phyloP scores from a whole-genome alignment of 2,888 invertebrate genomes.

The Drosophila imparisetae region DNA sequence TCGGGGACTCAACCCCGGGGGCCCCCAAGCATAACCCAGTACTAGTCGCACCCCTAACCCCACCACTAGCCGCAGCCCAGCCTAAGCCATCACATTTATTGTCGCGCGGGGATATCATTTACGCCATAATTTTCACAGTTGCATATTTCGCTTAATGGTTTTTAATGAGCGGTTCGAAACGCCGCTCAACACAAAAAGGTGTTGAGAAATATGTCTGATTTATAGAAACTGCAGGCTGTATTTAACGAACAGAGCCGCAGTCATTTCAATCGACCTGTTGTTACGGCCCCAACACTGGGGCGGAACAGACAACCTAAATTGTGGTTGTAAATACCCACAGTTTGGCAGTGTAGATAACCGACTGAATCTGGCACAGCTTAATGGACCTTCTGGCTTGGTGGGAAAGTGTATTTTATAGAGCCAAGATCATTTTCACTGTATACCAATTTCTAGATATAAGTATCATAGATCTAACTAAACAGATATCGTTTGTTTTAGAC shows the following conservation, averaged over 20 bases:
- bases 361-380: constrained; percentile 30
- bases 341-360: constrained; percentile 15
- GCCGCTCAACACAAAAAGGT: constrained; percentile 46
- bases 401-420: constrained; percentile 32
- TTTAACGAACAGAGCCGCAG: constrained; percentile 59
- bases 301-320: constrained; percentile 51
- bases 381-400: constrained; percentile 18
- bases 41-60: background rate
- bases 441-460: constrained; percentile 17
- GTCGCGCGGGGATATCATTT: constrained; percentile 71
- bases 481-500: background rate
- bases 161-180: constrained; percentile 74
- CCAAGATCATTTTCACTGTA: constrained; percentile 27
- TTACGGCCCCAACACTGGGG: constrained; percentile 17
- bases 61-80: background rate
- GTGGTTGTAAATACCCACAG: constrained; percentile 22
- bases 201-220: constrained; percentile 78
- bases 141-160: constrained; percentile 78
- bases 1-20: constrained; percentile 16
- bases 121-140: constrained; percentile 76
- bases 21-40: constrained; percentile 2
- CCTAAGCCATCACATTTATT: constrained; percentile 49
- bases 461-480: background rate
- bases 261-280: constrained; percentile 3
- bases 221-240: constrained; percentile 72